These are phyloP conservation scores for Araneus ventricosus DNA, from an alignment of 1,140 invertebrate genomes.

Conservation along the genomic window DNA sequence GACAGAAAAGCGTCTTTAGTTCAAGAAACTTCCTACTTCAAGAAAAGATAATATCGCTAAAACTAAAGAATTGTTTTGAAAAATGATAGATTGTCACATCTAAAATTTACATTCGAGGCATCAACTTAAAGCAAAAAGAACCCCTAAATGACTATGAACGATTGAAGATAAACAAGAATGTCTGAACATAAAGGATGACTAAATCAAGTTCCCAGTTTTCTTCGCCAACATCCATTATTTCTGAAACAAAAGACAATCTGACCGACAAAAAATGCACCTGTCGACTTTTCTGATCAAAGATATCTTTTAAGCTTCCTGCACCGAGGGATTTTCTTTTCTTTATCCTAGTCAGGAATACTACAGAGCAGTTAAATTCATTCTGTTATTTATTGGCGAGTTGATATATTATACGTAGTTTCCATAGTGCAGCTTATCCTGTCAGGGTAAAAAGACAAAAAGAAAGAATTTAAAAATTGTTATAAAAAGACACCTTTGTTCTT, in stretches of 20 bases:
- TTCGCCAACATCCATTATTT: slow-evolving; percentile 10
- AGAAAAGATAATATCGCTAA: slow-evolving; percentile 25
- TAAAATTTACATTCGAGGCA: slow-evolving; percentile 13
- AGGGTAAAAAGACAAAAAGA: too few species aligned
- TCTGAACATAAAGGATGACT: slow-evolving; percentile 9
- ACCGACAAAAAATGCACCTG: slow-evolving; percentile 14
- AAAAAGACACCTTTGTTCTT: too few species aligned
- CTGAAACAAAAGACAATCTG: slow-evolving; percentile 25
- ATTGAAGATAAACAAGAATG: slow-evolving; percentile 27
- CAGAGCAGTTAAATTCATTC: neutral
- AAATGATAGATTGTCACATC: slow-evolving; percentile 32
- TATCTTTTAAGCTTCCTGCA: slow-evolving; percentile 23
- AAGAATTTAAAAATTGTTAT: too few species aligned
- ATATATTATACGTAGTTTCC: neutral
- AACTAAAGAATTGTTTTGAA: neutral
- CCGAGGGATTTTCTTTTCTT: neutral
- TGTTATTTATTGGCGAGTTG: neutral
- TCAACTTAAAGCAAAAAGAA: neutral
- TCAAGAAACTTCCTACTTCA: neutral
- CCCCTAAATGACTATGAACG: slow-evolving; percentile 19
- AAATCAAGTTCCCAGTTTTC: slow-evolving; percentile 27
- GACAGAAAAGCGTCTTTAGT: neutral
- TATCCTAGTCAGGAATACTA: neutral
- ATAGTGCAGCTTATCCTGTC: too few species aligned
- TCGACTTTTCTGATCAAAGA: slow-evolving; percentile 26